A percentile compares a stretch with the other conserved stretches of the same genome.
Evolutionary conservation across 2,797 vertebrate genomes (phyloP).

Genomic region (Pseudomugil gertrudae): DNA sequence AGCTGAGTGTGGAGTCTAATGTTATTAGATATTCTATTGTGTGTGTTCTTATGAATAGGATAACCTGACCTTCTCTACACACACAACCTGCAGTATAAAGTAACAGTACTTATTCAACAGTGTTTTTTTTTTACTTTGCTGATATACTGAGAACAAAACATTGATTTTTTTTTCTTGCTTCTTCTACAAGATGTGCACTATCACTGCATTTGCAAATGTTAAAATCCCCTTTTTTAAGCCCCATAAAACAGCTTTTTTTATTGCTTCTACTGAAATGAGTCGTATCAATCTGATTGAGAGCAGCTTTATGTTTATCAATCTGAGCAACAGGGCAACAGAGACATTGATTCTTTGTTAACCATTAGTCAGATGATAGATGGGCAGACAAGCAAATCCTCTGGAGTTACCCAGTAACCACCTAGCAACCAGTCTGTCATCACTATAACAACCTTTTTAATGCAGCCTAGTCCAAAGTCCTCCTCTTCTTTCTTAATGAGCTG

Average conservation of each 20-base stretch:
- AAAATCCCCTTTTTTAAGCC: not conserved
- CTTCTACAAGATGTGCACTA: not conserved
- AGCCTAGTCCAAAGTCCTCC: conserved; percentile 49
- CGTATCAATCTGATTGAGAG: not conserved
- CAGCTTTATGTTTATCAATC: conserved; percentile 9
- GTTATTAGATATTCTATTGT: conserved; percentile 10
- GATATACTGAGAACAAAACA: not conserved
- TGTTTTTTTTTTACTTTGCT: conserved; percentile 9
- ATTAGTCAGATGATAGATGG: conserved; percentile 56
- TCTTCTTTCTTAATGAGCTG: conserved; percentile 12
- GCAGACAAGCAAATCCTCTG: conserved; percentile 35
- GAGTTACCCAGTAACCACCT: conserved; percentile 52
- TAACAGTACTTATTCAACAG: conserved; percentile 51
- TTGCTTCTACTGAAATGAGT: not conserved
- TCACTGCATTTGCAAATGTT: not conserved
- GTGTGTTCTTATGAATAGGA: conserved; percentile 40
- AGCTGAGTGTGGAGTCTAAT: not conserved
- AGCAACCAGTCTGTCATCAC: conserved; percentile 34
- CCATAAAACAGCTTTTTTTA: not conserved
- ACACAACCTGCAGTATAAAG: conserved; percentile 18
- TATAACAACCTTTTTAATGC: conserved; percentile 37
- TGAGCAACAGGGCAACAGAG: conserved; percentile 6
- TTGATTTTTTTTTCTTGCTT: not conserved
- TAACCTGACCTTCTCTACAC: conserved; percentile 45
- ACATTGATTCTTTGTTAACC: conserved; percentile 63